Evolutionary conservation across 2,888 invertebrate genomes (phyloP).

Genomic region (Amphimallon solstitiale): DNA sequence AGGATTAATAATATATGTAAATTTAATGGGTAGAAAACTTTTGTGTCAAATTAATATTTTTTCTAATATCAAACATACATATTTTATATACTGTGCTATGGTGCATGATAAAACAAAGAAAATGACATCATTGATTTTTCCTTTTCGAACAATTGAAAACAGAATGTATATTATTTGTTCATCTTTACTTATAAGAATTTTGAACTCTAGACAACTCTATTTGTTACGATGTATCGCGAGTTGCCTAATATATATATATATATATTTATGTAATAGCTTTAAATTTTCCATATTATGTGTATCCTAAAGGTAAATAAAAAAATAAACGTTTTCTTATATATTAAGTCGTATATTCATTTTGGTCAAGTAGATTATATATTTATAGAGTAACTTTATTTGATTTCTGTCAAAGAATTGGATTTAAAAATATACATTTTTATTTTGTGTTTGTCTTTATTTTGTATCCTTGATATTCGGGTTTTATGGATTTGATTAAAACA

Average conservation of each 20-base stretch:
- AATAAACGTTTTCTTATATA: slow-evolving; percentile 47
- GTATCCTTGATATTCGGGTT: no score
- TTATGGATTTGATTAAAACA: no score
- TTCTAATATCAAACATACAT: slow-evolving; percentile 5
- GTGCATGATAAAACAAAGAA: slow-evolving; percentile 37
- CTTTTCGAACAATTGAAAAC: neutral
- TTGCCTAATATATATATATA: slow-evolving; percentile 40
- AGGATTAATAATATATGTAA: slow-evolving; percentile 10
- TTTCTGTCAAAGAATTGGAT: slow-evolving; percentile 18
- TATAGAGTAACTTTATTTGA: slow-evolving; percentile 27
- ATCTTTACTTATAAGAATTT: slow-evolving; percentile 39
- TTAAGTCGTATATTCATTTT: slow-evolving; percentile 18
- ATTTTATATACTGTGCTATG: slow-evolving; percentile 35
- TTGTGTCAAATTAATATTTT: slow-evolving; percentile 4
- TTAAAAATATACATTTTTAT: slow-evolving; percentile 29
- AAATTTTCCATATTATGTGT: slow-evolving; percentile 53
- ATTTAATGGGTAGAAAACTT: slow-evolving; percentile 22
- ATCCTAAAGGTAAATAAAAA: slow-evolving; percentile 50
- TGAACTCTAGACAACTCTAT: slow-evolving; percentile 41
- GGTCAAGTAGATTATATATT: slow-evolving; percentile 16
- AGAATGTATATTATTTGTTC: slow-evolving; percentile 33
- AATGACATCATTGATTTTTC: neutral
- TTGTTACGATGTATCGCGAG: slow-evolving; percentile 43
- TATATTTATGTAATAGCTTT: slow-evolving; percentile 51
- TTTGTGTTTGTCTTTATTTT: slow-evolving; percentile 6